phyloP scores from a whole-genome alignment of 2,797 vertebrate genomes.

The Chanos chanos region DNA sequence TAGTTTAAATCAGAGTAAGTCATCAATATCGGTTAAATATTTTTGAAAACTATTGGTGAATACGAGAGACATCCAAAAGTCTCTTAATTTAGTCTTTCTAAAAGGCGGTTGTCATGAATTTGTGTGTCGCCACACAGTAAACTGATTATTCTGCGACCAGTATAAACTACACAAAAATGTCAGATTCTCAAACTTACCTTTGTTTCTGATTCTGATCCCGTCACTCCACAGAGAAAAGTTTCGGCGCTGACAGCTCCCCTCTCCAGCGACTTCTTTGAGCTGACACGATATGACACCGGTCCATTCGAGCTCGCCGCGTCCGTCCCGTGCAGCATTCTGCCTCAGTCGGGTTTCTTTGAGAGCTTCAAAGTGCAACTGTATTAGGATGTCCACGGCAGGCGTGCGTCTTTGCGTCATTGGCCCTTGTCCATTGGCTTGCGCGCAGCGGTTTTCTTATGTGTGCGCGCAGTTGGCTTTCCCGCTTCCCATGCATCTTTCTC shows the following conservation, averaged over 20 bases:
- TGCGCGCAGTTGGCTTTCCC: slow-evolving; percentile 14
- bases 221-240: slow-evolving; percentile 1
- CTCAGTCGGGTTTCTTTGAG: slow-evolving; percentile 24
- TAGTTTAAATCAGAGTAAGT: not conserved
- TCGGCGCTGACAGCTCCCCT: slow-evolving; percentile 13
- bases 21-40: not conserved
- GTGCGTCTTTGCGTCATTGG: slow-evolving; percentile 39
- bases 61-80: too few relatives aligned
- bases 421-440: slow-evolving; percentile 39
- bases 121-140: too few relatives aligned
- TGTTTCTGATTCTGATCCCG: not conserved
- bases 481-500: not conserved
- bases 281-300: not conserved
- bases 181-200: slow-evolving; percentile 13
- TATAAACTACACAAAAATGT: not conserved
- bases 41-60: not conserved
- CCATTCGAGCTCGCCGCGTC: slow-evolving; percentile 5
- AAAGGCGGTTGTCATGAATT: too few relatives aligned
- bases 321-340: slow-evolving; percentile 25
- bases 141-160: not conserved
- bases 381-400: slow-evolving; percentile 17
- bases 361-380: slow-evolving; percentile 10
- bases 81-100: too few relatives aligned
- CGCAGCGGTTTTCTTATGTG: slow-evolving; percentile 15
- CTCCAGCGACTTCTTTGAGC: slow-evolving; percentile 8